Conservation (phyloP, 2,888 invertebrate species). For the Macrophya annulata region DNA sequence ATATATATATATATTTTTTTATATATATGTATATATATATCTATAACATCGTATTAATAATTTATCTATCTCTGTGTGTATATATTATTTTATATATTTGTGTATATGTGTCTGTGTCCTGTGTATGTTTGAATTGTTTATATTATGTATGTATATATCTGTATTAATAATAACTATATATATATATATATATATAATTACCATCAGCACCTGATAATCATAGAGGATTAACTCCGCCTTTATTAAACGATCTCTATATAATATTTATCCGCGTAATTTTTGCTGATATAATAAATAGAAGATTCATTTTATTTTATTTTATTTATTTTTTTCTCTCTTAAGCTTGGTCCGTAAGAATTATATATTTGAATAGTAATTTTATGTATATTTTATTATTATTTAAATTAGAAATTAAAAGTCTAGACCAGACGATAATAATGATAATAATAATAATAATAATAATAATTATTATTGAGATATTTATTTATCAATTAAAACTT, state of each 20-base stretch:
- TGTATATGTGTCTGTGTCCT: background rate
- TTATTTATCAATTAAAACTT: background rate
- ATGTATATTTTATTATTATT: background rate
- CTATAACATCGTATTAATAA: conserved; percentile 65
- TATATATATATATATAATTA: conserved; percentile 14
- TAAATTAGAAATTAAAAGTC: background rate
- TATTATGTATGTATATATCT: background rate
- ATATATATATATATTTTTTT: conserved; percentile 54
- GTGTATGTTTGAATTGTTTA: background rate
- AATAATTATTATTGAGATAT: background rate
- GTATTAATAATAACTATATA: background rate
- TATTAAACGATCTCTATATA: background rate
- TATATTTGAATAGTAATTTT: background rate
- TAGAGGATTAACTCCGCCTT: conserved; percentile 29
- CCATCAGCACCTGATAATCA: conserved; percentile 44
- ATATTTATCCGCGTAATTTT: background rate
- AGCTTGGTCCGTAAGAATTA: conserved; percentile 27
- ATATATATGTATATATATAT: conserved; percentile 59
- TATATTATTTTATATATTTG: background rate
- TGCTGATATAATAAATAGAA: background rate
- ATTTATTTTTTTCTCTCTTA: background rate
- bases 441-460: no score
- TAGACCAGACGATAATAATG: background rate
- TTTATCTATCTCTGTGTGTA: conserved; percentile 30
- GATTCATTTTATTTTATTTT: background rate